Conservation (phyloP, 2,797 vertebrate species). For the Furcifer pardalis region DNA sequence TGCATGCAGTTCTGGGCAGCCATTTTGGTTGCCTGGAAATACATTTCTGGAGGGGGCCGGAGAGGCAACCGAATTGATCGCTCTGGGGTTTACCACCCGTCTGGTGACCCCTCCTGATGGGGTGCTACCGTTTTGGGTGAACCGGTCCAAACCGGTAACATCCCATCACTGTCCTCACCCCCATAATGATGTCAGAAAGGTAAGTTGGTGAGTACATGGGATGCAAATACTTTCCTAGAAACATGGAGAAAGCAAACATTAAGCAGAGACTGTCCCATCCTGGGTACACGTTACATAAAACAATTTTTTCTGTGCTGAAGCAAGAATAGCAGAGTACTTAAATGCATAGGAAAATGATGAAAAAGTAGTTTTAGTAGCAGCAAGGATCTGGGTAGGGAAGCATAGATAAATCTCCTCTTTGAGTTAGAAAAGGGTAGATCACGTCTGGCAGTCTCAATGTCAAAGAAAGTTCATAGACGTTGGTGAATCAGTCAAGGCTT, state of each 20-base stretch:
- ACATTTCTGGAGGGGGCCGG: too few relatives aligned
- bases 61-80: too few relatives aligned
- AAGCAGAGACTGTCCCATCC: not conserved
- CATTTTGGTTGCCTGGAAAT: too few relatives aligned
- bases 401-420: too few relatives aligned
- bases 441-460: not conserved
- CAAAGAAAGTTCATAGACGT: slow-evolving; percentile 21
- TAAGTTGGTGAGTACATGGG: not conserved
- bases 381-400: slow-evolving; percentile 1
- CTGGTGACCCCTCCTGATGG: too few relatives aligned
- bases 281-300: slow-evolving; percentile 4
- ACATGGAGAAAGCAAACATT: not conserved
- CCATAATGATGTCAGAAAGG: not conserved
- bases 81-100: too few relatives aligned
- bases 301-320: not conserved
- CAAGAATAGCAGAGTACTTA: slow-evolving; percentile 6
- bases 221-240: not conserved
- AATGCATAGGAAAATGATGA: not conserved
- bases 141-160: too few relatives aligned
- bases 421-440: not conserved
- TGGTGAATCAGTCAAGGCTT: not conserved
- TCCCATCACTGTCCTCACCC: too few relatives aligned
- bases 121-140: too few relatives aligned
- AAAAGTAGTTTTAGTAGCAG: not conserved
- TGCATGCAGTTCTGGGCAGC: too few relatives aligned